Base-by-base conservation (phyloP, 2,797 vertebrate genomes). In the Philypnodon macrostomus region DNA sequence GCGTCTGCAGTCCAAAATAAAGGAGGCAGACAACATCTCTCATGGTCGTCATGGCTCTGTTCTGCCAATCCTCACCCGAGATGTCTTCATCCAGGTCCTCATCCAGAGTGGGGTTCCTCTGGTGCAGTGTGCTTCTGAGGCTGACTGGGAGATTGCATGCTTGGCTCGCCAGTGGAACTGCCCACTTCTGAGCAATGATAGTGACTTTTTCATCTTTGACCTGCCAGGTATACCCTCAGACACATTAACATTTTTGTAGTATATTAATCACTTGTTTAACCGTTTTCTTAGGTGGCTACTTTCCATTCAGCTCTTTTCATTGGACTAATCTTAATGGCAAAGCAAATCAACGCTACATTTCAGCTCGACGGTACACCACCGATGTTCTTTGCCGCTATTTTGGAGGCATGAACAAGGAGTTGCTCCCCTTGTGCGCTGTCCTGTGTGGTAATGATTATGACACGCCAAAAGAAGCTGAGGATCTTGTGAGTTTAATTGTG, bases 121-220 rank as follows among this genome's bases (percentile, higher is more conserved):
- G 53, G 87, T 93, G 37, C 95, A 98, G 81, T 93, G 94, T 70
- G 80, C 93, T 39, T 86, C 89, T 2, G 96, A 99, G 83, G 96
- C 96, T 11, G 96, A 99, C 73, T 85, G 87, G 54, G 95, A 98
- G 58, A 92, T 97, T 12, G 92, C 93, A 11, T 92, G 91, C 15
- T 84, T 99, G 55, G 96, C 96, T 19, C 92, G 87, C 71, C 84
- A 92, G 27, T 97, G 95, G 96, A 85, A 80, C 27, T 98, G 96
- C 35, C 94, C 95, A 0, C 91, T 98, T 21, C 80, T 99, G 44
- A 91, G 92, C 2, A 93, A 89, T 1, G 96, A 98, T 70, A 98
- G 95, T 50, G 96, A 99, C 75, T 98, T 98, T 71, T 98, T 88
- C 67, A 90, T 97, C 60, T 99, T 95, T 77, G 91, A 95, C 55